A percentile compares a stretch with the other conserved stretches of the same genome.
Evolutionary conservation across 37 sponge, comb jelly and placozoan species (phyloP).

Genomic region (Halichondria panicea): DNA sequence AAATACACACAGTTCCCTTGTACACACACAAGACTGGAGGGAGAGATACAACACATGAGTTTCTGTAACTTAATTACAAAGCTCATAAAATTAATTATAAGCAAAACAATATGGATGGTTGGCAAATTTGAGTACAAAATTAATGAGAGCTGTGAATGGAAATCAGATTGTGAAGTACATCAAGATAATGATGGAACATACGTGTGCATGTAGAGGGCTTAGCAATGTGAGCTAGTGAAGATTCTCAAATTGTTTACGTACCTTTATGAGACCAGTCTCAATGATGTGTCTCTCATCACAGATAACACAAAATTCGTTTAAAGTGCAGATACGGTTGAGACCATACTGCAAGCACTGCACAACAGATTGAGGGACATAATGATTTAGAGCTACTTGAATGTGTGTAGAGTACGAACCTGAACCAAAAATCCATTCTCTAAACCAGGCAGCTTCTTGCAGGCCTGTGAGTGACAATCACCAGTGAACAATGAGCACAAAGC

Average conservation of each 20-base stretch:
- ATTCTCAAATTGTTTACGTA: neutral
- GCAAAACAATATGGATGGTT: neutral
- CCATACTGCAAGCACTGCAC: conserved; percentile 48
- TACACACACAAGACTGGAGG: too few relatives aligned
- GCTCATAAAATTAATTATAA: neutral
- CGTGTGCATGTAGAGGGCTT: too few relatives aligned
- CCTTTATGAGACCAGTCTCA: conserved; percentile 58
- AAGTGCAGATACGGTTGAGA: conserved; percentile 56
- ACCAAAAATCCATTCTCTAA: conserved; percentile 66
- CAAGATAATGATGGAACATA: neutral
- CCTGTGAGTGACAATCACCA: neutral
- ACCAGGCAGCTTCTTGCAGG: conserved; percentile 34
- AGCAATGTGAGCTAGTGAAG: neutral
- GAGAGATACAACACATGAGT: too few relatives aligned
- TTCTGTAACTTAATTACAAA: too few relatives aligned
- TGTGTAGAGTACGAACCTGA: conserved; percentile 31
- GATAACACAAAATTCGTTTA: conserved; percentile 90
- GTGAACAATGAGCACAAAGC: too few relatives aligned
- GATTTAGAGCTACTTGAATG: neutral
- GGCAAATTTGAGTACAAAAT: neutral
- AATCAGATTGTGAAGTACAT: too few relatives aligned
- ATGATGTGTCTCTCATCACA: conserved; percentile 85
- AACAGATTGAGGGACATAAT: neutral
- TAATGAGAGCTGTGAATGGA: too few relatives aligned
- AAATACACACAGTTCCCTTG: too few relatives aligned